These are phyloP conservation scores for Drosophila pandora DNA, from an alignment of 1,140 invertebrate species.

Conservation along the genomic window DNA sequence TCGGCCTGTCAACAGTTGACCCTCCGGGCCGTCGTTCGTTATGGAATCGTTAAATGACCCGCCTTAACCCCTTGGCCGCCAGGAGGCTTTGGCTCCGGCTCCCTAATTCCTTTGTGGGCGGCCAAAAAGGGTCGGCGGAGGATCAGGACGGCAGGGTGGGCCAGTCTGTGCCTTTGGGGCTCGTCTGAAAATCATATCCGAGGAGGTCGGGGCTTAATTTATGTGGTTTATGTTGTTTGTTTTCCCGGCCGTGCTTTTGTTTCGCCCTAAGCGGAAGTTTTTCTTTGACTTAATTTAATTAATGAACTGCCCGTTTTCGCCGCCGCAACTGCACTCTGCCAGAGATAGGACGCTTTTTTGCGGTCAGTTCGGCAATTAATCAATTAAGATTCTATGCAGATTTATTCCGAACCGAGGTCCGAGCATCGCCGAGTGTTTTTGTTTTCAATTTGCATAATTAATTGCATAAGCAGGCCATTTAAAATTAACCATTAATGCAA, in stretches of 20 bases:
- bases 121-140: conserved; percentile 8
- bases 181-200: conserved; percentile 64
- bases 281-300: conserved; percentile 60
- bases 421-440: conserved; percentile 19
- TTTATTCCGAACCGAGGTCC: conserved; percentile 19
- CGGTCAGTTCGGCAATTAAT: conserved; percentile 46
- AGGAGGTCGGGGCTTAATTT: conserved; percentile 64
- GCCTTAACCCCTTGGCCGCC: conserved; percentile 28
- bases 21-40: conserved; percentile 19
- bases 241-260: conserved; percentile 30
- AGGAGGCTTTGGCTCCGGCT: conserved; percentile 21
- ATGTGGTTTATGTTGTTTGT: conserved; percentile 64
- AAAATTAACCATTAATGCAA: conserved; percentile 3
- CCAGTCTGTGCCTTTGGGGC: conserved; percentile 37
- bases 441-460: conserved; percentile 56
- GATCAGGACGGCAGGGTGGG: conserved; percentile 10
- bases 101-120: conserved; percentile 28
- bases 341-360: conserved; percentile 24
- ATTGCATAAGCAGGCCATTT: conserved; percentile 30
- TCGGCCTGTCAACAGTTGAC: conserved; percentile 4
- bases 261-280: conserved; percentile 51
- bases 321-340: conserved; percentile 53
- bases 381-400: conserved; percentile 49
- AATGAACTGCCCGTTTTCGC: conserved; percentile 76
- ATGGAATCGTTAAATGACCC: conserved; percentile 65